Conservation (phyloP, 2,888 invertebrate genomes). For the Epinotia nisella region DNA sequence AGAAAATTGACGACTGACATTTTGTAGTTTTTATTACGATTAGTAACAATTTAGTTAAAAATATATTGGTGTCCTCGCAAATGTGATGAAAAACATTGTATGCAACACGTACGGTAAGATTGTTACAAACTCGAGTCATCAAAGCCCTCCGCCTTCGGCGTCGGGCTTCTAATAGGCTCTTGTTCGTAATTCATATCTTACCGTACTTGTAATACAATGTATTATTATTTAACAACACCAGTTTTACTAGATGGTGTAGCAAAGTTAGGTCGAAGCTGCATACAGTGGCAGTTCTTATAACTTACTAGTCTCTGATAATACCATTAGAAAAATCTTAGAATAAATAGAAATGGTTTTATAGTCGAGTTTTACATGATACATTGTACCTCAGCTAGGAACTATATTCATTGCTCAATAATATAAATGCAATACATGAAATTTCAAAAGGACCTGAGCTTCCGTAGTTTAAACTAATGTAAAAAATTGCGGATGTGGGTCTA, state of each 20-base stretch:
- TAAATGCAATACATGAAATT: constrained; percentile 50
- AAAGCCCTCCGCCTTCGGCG: no score
- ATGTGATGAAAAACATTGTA: no score
- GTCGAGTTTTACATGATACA: constrained; percentile 18
- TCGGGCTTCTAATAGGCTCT: no score
- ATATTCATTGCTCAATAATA: constrained; percentile 63
- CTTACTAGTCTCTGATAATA: no score
- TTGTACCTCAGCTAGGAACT: constrained; percentile 45
- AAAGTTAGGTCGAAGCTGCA: not conserved
- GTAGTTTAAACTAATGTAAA: constrained; percentile 48
- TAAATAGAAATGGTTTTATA: constrained; percentile 15
- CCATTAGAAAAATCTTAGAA: not conserved
- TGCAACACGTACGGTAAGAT: no score
- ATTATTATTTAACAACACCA: not conserved
- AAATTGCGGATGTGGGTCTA: constrained; percentile 32
- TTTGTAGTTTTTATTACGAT: no score
- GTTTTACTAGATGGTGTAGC: not conserved
- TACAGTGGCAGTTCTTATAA: not conserved
- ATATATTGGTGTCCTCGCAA: no score
- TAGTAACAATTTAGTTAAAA: no score
- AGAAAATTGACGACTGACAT: no score
- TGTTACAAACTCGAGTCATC: no score
- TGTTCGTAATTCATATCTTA: no score
- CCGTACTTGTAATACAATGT: no score
- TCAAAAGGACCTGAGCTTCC: constrained; percentile 62